Base-by-base conservation (phyloP, 1,140 invertebrate species). In the Luehdorfia chinensis region DNA sequence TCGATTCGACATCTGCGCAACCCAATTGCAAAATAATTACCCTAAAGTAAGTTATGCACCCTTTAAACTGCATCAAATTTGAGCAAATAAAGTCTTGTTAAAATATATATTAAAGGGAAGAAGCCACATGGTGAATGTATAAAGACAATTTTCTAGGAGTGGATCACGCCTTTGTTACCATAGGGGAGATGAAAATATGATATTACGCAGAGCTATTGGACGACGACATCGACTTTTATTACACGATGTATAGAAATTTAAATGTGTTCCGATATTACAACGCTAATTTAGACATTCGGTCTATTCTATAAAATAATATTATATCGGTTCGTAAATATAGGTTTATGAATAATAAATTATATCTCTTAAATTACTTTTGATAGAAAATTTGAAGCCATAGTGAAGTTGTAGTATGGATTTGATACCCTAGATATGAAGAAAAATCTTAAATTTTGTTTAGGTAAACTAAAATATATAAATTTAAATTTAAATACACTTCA, bases 11-110 rank as follows among this genome's bases (percentile, higher is more conserved):
- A 84, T 76, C 77, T 85, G 79, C 62, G 71, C 61, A 66, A 67
- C 71, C 66, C 75, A 74, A 86, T 80, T 74, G 68, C 67, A 73
- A 80, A 73, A 84, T 86, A 86, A 86, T 84, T 84, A 83, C 66
- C 67, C 55, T 45, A 74, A 73, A 77, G 77, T 76, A 83, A 84
- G 68, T 83, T 84, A 86, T 86, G 81, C 81, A 86, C 81, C 81
- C 81, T 77, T 78, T 77, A 69, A 72, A 78, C 53, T 75, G 70
- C 72, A 75, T 75, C 61, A 66, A 79, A 84, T 85, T 85, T 75
- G 58, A 56, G 58, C 73, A 75, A 78, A 81, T 78, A 80, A 63
- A 78, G 61, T 63, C 55, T 39, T 47, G 54, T 77, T 73, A 68
- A 77, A 75, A 75, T 72, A 64, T 69, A 66, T 66, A 61, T 60